Percentiles rank a stretch among this genome's conserved stretches.
Evolutionary conservation across 92 coral and sea anemone species (phyloP).

Genomic region (Palythoa grandiflora): DNA sequence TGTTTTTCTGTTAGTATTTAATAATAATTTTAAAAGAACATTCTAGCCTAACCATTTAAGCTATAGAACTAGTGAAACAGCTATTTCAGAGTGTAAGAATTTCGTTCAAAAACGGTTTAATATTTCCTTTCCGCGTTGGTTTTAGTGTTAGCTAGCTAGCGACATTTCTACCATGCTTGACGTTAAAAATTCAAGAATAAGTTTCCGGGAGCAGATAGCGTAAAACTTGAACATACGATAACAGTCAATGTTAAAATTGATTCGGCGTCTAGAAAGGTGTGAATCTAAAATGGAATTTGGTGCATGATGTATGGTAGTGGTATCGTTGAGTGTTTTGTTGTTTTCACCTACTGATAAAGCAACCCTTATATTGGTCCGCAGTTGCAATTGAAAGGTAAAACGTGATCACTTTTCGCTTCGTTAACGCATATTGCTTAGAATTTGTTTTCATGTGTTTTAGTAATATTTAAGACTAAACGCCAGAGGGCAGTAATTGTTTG

Average conservation of each 20-base stretch:
- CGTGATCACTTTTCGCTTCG: conserved; percentile 41
- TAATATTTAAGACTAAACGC: not conserved
- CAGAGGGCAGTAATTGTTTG: conserved; percentile 27
- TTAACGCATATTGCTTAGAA: not conserved
- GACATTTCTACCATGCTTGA: not conserved
- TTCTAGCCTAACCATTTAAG: no score
- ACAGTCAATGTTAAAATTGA: not conserved
- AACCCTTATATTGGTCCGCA: not conserved
- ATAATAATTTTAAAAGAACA: no score
- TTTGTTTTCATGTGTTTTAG: conserved; percentile 12
- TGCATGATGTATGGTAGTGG: not conserved
- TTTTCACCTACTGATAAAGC: not conserved
- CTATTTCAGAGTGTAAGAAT: not conserved
- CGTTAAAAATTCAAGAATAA: not conserved
- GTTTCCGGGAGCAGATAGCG: conserved; percentile 15
- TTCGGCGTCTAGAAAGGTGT: not conserved
- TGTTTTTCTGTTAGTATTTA: no score
- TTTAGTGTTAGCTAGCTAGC: not conserved
- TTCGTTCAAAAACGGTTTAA: not conserved
- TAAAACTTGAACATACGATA: not conserved
- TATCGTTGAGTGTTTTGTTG: not conserved
- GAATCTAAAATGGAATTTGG: not conserved
- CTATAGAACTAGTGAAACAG: not conserved
- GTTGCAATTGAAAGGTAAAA: conserved; percentile 3
- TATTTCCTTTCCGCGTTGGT: conserved; percentile 15